Evolutionary conservation across 2,797 vertebrate species (phyloP).

Genomic region (Myiotriccus ornatus): DNA sequence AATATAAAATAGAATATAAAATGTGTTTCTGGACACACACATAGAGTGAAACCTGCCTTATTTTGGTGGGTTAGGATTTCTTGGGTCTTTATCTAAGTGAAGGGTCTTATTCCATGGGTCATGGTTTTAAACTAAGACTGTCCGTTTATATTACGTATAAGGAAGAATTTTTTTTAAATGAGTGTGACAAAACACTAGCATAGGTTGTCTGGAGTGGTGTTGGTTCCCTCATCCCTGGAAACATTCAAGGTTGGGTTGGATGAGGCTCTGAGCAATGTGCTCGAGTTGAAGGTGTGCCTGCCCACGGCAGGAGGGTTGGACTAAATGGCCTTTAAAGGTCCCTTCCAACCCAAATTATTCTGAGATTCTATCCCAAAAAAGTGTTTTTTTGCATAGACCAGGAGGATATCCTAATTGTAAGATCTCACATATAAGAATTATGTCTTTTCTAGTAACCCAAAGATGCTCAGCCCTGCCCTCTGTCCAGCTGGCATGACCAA

Average conservation of each 20-base stretch:
- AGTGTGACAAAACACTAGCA: neutral
- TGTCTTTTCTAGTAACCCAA: neutral
- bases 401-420: neutral
- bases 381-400: neutral
- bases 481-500: neutral
- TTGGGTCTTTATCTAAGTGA: neutral
- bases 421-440: neutral
- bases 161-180: neutral
- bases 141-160: neutral
- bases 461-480: neutral
- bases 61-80: neutral
- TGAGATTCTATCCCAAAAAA: neutral
- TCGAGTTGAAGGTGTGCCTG: neutral
- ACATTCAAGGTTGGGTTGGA: neutral
- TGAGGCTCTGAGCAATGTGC: neutral
- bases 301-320: neutral
- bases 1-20: neutral
- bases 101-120: neutral
- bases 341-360: neutral
- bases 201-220: neutral
- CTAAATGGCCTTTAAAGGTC: neutral
- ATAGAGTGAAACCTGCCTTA: neutral
- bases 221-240: neutral
- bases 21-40: neutral
- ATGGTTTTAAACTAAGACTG: neutral